Evolutionary conservation across 2,113 vertebrate genomes (phyloP), one percentile per base, ranked within the genome.

Genomic region (Phalacrocorax pelagicus): DNA sequence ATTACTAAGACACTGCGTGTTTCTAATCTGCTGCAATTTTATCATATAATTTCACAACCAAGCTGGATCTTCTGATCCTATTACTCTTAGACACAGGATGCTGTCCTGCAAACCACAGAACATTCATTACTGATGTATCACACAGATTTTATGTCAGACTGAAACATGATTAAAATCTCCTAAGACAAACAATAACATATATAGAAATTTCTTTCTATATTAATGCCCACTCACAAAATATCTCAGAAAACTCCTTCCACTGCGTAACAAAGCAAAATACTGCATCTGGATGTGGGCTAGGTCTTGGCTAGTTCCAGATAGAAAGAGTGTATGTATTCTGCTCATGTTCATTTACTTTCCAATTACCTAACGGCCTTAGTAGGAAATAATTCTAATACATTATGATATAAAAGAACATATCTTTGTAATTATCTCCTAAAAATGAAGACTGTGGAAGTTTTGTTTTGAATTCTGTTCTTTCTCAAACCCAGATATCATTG

Each of bases 21-120:
- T 97, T 92, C 52, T 88, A 95, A 97, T 93, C 63, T 96, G 51
- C 65, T 93, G 79, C 58, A 96, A 92, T 96, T 96, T 95, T 93
- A 27, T 81, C 81, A 47, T 77, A 15, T 69, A 85, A 96, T 96
- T 94, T 94, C 80, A 87, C 84, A 97, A 90, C 19, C 9, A 58
- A 96, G 86, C 65, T 63, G 49, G 13, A 84, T 85, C 77, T 77
- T 95, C 78, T 81, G 82, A 81, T 80, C n/a, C 19, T 77, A n/a
- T 97, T 95, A 94, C 44, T 15, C 38, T 96, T 96, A 95, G 78
- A 94, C 62, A 79, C 24, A 78, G 46, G 38, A 96, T 69, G 46
- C 70, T 93, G 51, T 80, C 55, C 70, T 88, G 67, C 17, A 97
- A 97, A 78, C 71, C 52, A 82, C 40, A 84, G 80, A 95, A 63